phyloP scores from a whole-genome alignment of 2,888 invertebrate species.

The Callosobruchus maculatus region DNA sequence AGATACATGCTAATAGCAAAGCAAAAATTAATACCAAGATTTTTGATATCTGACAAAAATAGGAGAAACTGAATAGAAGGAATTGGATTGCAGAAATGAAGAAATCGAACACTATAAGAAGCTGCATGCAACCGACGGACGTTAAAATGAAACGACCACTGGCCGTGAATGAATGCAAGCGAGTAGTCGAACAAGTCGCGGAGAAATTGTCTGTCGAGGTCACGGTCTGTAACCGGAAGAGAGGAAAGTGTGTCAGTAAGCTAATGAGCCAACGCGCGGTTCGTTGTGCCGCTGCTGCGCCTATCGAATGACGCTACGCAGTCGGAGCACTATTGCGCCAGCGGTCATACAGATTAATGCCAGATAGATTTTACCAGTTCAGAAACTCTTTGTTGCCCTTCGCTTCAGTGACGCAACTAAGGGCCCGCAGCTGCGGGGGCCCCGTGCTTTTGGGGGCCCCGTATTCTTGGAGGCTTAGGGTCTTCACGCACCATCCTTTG shows the following conservation, averaged over 20 bases:
- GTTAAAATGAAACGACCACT: constrained; percentile 10
- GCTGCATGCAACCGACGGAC: constrained; percentile 13
- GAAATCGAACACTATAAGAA: constrained; percentile 3
- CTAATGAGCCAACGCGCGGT: constrained; percentile 29
- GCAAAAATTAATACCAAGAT: no score
- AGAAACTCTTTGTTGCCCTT: no score
- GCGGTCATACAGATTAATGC: background rate
- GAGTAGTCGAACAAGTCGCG: constrained; percentile 14
- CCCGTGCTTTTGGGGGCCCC: no score
- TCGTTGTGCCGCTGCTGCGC: constrained; percentile 10
- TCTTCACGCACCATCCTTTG: no score
- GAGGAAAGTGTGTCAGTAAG: constrained; percentile 39
- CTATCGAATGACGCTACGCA: background rate
- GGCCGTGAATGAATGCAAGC: constrained; percentile 12
- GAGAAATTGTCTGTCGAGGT: constrained; percentile 8
- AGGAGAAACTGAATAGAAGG: no score
- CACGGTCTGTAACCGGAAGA: background rate
- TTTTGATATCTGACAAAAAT: no score
- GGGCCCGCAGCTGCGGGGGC: no score
- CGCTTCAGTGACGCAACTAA: no score
- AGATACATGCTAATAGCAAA: no score
- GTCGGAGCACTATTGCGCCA: background rate
- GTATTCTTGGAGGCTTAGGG: no score
- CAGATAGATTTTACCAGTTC: no score
- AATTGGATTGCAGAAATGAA: constrained; percentile 11